Evolutionary conservation across 2,888 invertebrate genomes (phyloP).

Genomic region (Drosophila sordidula): DNA sequence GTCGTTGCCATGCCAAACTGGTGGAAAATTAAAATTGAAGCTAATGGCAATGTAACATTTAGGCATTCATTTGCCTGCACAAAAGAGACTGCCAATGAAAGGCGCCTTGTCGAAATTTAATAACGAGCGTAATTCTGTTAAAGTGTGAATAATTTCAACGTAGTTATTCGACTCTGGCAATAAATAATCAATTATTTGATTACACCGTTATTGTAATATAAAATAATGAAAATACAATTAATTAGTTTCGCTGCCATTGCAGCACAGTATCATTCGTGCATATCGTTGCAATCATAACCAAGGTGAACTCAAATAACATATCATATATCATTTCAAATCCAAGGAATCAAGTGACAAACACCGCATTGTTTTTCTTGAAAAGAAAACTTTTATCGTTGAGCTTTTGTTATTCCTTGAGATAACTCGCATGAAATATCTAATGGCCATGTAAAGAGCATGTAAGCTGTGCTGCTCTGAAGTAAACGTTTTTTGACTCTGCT

Average conservation of each 20-base stretch:
- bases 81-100: neutral
- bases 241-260: neutral
- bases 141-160: neutral
- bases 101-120: neutral
- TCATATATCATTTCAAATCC: constrained; percentile 38
- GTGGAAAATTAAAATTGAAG: constrained; percentile 63
- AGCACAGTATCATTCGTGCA: neutral
- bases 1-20: constrained; percentile 46
- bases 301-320: constrained; percentile 22
- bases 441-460: constrained; percentile 64
- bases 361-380: constrained; percentile 29
- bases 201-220: neutral
- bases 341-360: constrained; percentile 22
- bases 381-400: constrained; percentile 38
- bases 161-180: neutral
- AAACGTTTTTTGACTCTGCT: constrained; percentile 26
- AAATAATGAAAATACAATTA: neutral
- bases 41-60: constrained; percentile 38
- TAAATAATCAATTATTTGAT: too few relatives aligned
- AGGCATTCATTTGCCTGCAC: constrained; percentile 1
- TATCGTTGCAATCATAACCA: constrained; percentile 2
- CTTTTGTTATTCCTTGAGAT: constrained; percentile 35
- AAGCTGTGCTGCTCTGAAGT: constrained; percentile 20
- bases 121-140: neutral
- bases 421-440: constrained; percentile 53